phyloP scores from a whole-genome alignment of 1,140 invertebrate genomes.

The Eciton burchellii region DNA sequence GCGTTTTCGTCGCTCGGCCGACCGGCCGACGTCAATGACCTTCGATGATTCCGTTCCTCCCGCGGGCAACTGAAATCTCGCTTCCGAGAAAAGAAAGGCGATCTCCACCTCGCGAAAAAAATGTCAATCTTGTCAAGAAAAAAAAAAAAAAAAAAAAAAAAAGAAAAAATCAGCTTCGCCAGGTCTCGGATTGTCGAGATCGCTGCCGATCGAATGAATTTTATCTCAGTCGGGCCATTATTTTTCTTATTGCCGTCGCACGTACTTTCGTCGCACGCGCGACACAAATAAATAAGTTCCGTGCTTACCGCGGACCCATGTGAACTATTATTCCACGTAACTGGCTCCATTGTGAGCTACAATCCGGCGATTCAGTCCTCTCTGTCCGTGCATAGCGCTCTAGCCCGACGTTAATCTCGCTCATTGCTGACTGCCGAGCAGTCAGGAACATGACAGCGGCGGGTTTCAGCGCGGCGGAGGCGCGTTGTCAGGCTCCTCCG shows the following conservation, averaged over 20 bases:
- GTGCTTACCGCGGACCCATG: neutral
- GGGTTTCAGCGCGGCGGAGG: slow-evolving; percentile 48
- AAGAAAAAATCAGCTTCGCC: no score
- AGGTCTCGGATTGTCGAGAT: no score
- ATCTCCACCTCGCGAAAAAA: slow-evolving; percentile 46
- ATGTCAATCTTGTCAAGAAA: no score
- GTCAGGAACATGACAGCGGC: slow-evolving; percentile 53
- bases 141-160: no score
- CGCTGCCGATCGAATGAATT: no score
- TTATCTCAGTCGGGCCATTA: no score
- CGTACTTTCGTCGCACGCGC: no score
- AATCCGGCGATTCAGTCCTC: slow-evolving; percentile 16
- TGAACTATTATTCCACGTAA: slow-evolving; percentile 6
- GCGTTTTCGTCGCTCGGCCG: slow-evolving; percentile 40
- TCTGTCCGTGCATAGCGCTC: slow-evolving; percentile 5
- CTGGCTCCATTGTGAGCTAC: neutral
- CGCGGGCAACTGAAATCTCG: slow-evolving; percentile 36
- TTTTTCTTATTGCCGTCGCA: no score
- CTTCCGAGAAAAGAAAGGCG: no score
- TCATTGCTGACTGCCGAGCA: slow-evolving; percentile 55
- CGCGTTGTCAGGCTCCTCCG: slow-evolving; percentile 65
- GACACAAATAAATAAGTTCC: neutral
- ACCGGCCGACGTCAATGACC: slow-evolving; percentile 65
- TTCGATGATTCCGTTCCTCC: slow-evolving; percentile 35
- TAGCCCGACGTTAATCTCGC: slow-evolving; percentile 32